These are phyloP conservation scores for Brevipalpus yothersi DNA, from an alignment of 1,140 invertebrate species.

Conservation along the genomic window DNA sequence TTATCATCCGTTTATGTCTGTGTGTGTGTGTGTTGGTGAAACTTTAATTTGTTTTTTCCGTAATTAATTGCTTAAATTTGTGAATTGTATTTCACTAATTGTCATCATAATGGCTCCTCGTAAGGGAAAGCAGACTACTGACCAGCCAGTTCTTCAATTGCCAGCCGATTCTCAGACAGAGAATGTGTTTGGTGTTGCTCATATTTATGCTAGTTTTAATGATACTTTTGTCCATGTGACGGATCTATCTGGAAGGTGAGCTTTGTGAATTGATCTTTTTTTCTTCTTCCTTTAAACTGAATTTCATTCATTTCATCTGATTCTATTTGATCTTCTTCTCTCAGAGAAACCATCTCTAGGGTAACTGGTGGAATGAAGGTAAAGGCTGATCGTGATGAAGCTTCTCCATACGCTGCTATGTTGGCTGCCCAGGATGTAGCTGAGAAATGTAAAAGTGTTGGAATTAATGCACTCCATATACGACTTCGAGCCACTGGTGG, in stretches of 20 bases:
- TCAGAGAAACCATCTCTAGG: constrained; percentile 85
- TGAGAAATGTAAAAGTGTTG: constrained; percentile 87
- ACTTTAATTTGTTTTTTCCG: no score
- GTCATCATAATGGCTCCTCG: constrained; percentile 30
- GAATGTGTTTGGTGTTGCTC: constrained; percentile 92
- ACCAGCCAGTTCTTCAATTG: constrained; percentile 69
- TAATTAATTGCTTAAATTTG: no score
- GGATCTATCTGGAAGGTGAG: constrained; percentile 75
- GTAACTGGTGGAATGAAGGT: constrained; percentile 99
- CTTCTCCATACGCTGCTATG: constrained; percentile 99
- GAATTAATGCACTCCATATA: constrained; percentile 93
- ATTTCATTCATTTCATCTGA: neutral
- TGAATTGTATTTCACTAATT: no score
- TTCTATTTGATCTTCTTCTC: constrained; percentile 14
- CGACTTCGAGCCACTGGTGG: constrained; percentile 94
- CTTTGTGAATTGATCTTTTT: neutral
- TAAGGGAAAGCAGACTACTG: constrained; percentile 85
- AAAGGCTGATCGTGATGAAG: constrained; percentile 98
- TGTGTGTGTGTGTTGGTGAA: no score
- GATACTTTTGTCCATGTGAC: constrained; percentile 99
- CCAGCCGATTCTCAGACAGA: constrained; percentile 92
- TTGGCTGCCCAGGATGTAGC: constrained; percentile 99
- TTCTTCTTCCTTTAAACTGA: neutral
- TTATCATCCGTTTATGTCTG: no score
- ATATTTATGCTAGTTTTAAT: constrained; percentile 98